Percentiles rank a stretch among this genome's conserved stretches.
phyloP scores from a whole-genome alignment of 1,140 invertebrate genomes.

The Hycleus cichorii region DNA sequence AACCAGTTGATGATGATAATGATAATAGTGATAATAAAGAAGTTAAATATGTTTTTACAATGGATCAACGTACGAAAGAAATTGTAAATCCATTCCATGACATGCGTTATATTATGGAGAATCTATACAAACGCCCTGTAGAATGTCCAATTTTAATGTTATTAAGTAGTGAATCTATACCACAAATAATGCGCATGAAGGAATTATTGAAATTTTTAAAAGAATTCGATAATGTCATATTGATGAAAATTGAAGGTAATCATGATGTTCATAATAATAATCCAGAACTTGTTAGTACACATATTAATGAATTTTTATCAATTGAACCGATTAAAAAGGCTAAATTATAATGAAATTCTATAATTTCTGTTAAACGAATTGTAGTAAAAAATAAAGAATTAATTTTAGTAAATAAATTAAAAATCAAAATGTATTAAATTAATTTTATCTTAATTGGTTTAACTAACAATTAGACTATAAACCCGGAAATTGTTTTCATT shows the following conservation, averaged over 20 bases:
- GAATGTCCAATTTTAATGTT: constrained; percentile 37
- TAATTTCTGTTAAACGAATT: too few relatives aligned
- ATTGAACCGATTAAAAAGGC: too few relatives aligned
- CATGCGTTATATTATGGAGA: constrained; percentile 29
- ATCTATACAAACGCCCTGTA: constrained; percentile 27
- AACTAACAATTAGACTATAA: too few relatives aligned
- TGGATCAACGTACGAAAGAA: constrained; percentile 29
- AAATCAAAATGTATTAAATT: too few relatives aligned
- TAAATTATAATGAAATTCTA: too few relatives aligned
- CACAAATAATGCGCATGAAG: constrained; percentile 1
- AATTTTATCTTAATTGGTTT: too few relatives aligned
- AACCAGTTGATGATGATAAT: constrained; percentile 30
- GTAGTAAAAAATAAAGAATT: too few relatives aligned
- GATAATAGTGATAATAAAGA: too few relatives aligned
- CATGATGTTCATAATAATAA: constrained; percentile 58
- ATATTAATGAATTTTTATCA: constrained; percentile 42
- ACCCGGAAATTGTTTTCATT: too few relatives aligned
- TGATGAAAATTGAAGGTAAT: constrained; percentile 47
- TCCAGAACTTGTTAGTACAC: constrained; percentile 46
- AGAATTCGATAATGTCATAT: constrained; percentile 28
- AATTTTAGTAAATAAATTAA: too few relatives aligned
- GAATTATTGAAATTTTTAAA: constrained; percentile 12
- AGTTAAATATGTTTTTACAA: constrained; percentile 32
- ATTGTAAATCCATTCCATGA: constrained; percentile 21
- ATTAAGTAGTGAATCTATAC: constrained; percentile 19